Evolutionary conservation across 2,888 invertebrate genomes (phyloP), one percentile per base, ranked within the genome.

Genomic region (Psylliodes chrysocephalus): DNA sequence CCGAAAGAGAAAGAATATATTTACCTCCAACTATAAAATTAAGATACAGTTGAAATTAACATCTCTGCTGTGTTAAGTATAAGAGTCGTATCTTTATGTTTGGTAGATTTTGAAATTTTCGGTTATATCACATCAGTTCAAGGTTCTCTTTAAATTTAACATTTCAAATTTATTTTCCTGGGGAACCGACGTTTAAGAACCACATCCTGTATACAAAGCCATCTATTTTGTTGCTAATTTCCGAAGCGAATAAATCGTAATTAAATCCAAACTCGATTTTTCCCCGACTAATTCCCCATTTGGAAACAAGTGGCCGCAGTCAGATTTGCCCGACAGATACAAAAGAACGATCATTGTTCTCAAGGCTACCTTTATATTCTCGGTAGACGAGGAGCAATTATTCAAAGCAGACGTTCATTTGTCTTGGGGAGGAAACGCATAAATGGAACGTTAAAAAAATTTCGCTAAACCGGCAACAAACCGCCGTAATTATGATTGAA

Each of bases 331-430:
- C 25, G 46, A 57, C 56, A 57, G 47, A 38, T 17, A 57, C 56
- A 47, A 38, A 47, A 57, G 35, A 57, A 35, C 14, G 56, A 57
- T 57, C 56, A 35, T 38, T 42, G 54, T 54, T 42, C 42, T 35
- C 46, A n/a, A 3, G 33, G 22, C 46, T 47, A 55, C 55, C 55
- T 55, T 44, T 42, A 42, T 44, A 25, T 44, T 44, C 44, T 14
- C 30, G 18, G 47, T 17, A 25, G 47, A 19, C 19, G 17, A 1
- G 18, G 2, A 3, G 47, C 35, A 38, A 57, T 47, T 57, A 57
- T 56, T 56, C 56, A 56, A 53, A 38, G 15, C 38, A 38, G 38
- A 15, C 38, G 38, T 38, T 15, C 38, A 38, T 38, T 38, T 38
- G 38, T 38, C 38, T 38, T 38, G 14, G 4, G 38, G 15, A 14